These are phyloP conservation scores for Drosophila ironensis DNA, from an alignment of 1,140 invertebrate genomes.

Conservation along the genomic window DNA sequence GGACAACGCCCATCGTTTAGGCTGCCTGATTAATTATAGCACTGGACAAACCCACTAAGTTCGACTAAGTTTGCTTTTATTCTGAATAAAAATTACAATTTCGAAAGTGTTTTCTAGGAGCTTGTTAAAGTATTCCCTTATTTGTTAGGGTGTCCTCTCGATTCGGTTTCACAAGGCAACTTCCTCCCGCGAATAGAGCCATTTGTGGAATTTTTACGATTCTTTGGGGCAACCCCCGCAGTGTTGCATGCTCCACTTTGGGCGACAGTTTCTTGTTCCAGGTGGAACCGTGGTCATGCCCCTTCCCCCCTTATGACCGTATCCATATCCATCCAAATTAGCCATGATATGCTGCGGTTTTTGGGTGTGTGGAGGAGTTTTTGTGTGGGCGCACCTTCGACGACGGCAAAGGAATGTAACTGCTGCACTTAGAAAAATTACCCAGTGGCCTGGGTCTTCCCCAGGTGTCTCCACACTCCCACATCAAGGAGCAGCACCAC, in stretches of 20 bases:
- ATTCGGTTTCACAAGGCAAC: background rate
- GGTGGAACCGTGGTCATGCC: constrained; percentile 23
- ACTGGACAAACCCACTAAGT: background rate
- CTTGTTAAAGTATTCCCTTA: background rate
- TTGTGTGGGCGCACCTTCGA: constrained; percentile 56
- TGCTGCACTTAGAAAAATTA: constrained; percentile 58
- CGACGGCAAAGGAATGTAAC: constrained; percentile 13
- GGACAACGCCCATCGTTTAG: constrained; percentile 27
- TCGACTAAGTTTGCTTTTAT: background rate
- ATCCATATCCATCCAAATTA: constrained; percentile 50
- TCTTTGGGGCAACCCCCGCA: constrained; percentile 29
- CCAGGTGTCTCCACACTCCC: constrained; percentile 18
- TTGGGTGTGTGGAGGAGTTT: constrained; percentile 17
- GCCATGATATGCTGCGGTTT: constrained; percentile 31
- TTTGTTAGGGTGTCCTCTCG: background rate
- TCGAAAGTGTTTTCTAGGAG: background rate
- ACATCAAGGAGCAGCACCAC: constrained; percentile 10
- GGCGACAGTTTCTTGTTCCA: constrained; percentile 36
- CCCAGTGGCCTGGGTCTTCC: constrained; percentile 13
- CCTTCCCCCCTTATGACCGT: constrained; percentile 1
- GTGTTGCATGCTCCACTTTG: constrained; percentile 30
- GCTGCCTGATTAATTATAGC: constrained; percentile 19
- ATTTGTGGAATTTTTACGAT: background rate
- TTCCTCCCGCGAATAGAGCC: background rate
- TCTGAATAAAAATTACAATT: background rate